Conservation (phyloP, 1,140 invertebrate genomes). For the Cyclargus thomasi region DNA sequence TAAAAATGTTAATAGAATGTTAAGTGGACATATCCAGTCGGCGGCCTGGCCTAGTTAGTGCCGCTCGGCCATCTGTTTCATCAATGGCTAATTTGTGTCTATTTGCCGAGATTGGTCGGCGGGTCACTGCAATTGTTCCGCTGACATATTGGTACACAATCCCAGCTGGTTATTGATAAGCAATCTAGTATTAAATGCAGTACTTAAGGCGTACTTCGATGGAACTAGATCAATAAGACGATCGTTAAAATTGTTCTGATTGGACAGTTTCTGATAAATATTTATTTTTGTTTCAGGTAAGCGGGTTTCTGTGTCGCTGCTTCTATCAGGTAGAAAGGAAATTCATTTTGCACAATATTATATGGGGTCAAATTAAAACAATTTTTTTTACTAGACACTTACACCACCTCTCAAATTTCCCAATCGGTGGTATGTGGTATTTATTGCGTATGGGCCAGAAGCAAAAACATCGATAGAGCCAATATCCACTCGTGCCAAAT, state of each 20-base stretch:
- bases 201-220: neutral
- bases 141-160: conserved; percentile 5
- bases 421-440: no score
- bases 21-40: conserved; percentile 7
- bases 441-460: neutral
- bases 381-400: no score
- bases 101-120: conserved; percentile 60
- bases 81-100: conserved; percentile 59
- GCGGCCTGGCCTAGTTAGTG: conserved; percentile 26
- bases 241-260: neutral
- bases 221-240: neutral
- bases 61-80: conserved; percentile 49
- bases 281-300: neutral
- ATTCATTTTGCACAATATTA: neutral
- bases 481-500: neutral
- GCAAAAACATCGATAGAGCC: neutral
- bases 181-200: neutral
- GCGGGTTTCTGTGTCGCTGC: neutral
- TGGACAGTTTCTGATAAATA: neutral
- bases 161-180: neutral
- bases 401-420: no score
- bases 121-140: conserved; percentile 44
- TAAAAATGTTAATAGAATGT: conserved; percentile 9
- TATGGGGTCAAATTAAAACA: no score
- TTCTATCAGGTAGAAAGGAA: neutral